Evolutionary conservation across 2,797 vertebrate species (phyloP).

Genomic region (Gymnopithys bicolor): DNA sequence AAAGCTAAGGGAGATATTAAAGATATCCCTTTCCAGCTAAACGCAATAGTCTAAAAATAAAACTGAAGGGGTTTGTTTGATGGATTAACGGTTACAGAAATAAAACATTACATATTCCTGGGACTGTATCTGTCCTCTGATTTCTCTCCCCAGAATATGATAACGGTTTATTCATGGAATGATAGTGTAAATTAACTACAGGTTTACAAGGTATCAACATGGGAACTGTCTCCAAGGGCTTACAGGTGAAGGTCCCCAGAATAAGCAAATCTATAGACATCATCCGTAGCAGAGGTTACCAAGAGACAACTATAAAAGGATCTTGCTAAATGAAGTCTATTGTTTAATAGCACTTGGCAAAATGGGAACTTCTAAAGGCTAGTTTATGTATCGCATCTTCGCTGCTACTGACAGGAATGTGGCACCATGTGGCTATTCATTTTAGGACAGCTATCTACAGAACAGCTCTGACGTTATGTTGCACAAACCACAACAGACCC

Average conservation of each 20-base stretch:
- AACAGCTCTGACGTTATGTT: not conserved
- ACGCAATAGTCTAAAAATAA: not conserved
- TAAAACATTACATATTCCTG: rapidly evolving
- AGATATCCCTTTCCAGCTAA: too few relatives aligned
- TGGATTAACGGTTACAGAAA: not conserved
- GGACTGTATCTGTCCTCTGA: rapidly evolving
- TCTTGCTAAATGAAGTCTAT: not conserved
- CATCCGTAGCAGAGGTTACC: not conserved
- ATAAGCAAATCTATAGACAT: not conserved
- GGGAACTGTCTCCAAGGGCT: not conserved
- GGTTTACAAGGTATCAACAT: not conserved
- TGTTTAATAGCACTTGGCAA: not conserved
- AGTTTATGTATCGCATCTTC: not conserved
- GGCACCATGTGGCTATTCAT: too few relatives aligned
- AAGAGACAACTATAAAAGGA: not conserved
- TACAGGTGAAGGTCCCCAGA: not conserved
- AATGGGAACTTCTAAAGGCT: not conserved
- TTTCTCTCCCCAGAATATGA: rapidly evolving
- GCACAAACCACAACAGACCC: not conserved
- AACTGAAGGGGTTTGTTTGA: rapidly evolving
- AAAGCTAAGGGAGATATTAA: rapidly evolving
- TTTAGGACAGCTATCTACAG: not conserved
- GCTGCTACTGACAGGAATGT: rapidly evolving
- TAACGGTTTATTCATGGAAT: rapidly evolving
- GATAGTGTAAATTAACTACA: rapidly evolving